Evolutionary conservation across 1,140 invertebrate species (phyloP), one percentile per base, ranked within the genome.

Genomic region (Drosophila auraria): DNA sequence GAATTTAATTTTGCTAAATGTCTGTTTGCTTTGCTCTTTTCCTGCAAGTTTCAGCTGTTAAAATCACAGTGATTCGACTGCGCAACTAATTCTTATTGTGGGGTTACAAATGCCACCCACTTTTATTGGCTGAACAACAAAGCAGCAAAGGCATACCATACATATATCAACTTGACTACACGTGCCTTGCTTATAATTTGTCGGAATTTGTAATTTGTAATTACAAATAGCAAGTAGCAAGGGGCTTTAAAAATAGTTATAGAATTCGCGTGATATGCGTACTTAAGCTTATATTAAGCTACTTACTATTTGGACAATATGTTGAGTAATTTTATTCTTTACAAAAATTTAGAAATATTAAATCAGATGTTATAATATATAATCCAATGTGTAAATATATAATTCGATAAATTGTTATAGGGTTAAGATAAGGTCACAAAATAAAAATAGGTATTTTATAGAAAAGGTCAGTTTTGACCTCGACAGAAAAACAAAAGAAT

Each of bases 1-100:
- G 49, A 56, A 68, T 78, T 86, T 64, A 61, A 78, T 82, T 87
- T 63, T 61, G 61, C 78, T 79, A 63, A 66, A 65, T 65, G 54
- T 61, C 73, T 77, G 30, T 60, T 70, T 53, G 20, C 20, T 36
- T 50, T 38, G 8, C 33, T 42, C 23, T 25, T 20, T 42, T 30
- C 8, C 20, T 27, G 15, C 23, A 58, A 59, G n/a, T 54, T 60
- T 40, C 33, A 54, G 47, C 38, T 44, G 7, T 33, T 20, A 49
- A 59, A 58, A 27, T 23, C 36, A 56, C 33, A 23, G 33, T 38
- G 53, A 70, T 58, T 72, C 23, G 44, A 36, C 36, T 38, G 27
- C 40, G 30, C 17, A 63, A 56, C 27, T 72, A 51, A 47, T 40
- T 60, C 15, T 50, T n/a, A 15, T 54, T 44, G 14, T 53, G 30